Base-by-base conservation (phyloP, 23 tunicate genomes). In the Ciona savignyi region DNA sequence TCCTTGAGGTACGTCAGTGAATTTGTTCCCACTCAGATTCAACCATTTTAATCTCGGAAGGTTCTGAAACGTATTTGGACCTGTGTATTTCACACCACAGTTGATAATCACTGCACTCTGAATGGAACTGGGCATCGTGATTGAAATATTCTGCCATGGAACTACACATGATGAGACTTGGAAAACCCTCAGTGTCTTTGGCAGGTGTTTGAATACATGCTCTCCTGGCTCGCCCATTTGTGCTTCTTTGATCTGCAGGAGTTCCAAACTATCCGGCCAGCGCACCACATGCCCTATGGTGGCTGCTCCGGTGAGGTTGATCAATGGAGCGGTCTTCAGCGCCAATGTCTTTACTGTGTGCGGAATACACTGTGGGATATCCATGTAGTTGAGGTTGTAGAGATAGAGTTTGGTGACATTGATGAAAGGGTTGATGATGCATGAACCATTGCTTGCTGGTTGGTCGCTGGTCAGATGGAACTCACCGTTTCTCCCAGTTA, bases 21-120 rank as follows among this genome's bases (percentile, higher is more conserved):
- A 11, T 30, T 69, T 31, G 56, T 70, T 79, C 2, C 76, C 76
- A 51, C 51, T 25, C 21, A 79, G 30, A 70, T 60, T 51, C 30
- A 79, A 56, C 4, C 2, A n/a, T 19, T 70, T n/a, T 4, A 79
- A 23, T 22, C 70, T 48, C 22, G 60, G 26, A 1, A 79, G 56
- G 4, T 60, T 60, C 4, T 23, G 3, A 51, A 79, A 79, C 23
- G 68, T 73, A 9, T 51, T 24, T 9, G 83, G 28, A 3, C 60
- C 27, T 11, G 30, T 70, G 20, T 26, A 4, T 22, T 79, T 61
- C 3, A 79, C 21, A 1, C 32, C 27, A 65, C 83, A 79, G 60
- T 79, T 69, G 20, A 25, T 60, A 22, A 79, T 2, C 21, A n/a
- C 2, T 3, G 70, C 15, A 70, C 23, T 2, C 30, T 15, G 49